Percentiles rank a stretch among this genome's conserved stretches.
These are phyloP conservation scores for Nymphalis io DNA, from an alignment of 1,140 invertebrate genomes.

Conservation along the genomic window DNA sequence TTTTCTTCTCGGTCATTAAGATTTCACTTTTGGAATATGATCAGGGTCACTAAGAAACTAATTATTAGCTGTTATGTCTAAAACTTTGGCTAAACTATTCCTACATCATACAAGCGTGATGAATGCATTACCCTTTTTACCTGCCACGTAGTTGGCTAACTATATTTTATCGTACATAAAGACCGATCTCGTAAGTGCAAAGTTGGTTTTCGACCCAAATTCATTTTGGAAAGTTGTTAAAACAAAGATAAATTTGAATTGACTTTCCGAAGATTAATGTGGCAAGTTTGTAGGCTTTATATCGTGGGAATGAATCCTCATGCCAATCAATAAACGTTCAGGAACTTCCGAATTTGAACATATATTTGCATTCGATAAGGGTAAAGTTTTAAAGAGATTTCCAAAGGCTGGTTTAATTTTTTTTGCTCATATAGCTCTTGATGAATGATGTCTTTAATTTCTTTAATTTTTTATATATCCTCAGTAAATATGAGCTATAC, in stretches of 20 bases:
- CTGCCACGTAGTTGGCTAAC: not conserved
- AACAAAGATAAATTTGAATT: conserved; percentile 66
- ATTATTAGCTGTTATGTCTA: no score
- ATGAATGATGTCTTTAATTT: not conserved
- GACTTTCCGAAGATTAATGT: conserved; percentile 59
- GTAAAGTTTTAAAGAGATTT: not conserved
- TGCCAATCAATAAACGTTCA: conserved; percentile 40
- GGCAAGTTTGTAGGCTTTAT: conserved; percentile 46
- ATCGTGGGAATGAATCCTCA: conserved; percentile 38
- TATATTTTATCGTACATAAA: not conserved
- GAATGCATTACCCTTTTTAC: not conserved
- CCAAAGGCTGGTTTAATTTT: not conserved
- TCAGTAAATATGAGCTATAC: no score
- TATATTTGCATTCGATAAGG: conserved; percentile 2
- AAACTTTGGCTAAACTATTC: no score
- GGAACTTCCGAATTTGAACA: not conserved
- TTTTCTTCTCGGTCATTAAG: no score
- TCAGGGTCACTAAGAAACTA: no score
- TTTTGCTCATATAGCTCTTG: not conserved
- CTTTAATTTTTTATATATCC: no score
- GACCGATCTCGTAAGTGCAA: conserved; percentile 26
- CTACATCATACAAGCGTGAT: not conserved
- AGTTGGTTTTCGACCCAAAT: conserved; percentile 41
- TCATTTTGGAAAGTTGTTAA: conserved; percentile 61
- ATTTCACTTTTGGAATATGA: no score